phyloP scores from a whole-genome alignment of 2,113 vertebrate genomes.

The Lepus americanus region DNA sequence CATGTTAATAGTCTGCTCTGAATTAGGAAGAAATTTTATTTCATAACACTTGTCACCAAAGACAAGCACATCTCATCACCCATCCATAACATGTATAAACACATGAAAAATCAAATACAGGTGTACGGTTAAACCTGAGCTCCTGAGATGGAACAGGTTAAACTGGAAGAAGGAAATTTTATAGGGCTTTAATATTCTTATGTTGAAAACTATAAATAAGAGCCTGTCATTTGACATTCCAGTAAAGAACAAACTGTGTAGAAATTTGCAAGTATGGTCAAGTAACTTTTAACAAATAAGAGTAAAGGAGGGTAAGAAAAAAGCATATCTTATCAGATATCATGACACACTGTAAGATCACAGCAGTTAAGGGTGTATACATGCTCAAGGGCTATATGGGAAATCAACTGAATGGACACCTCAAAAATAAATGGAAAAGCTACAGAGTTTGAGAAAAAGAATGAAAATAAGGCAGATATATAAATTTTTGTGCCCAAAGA shows the following conservation, averaged over 20 bases:
- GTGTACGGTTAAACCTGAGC: constrained; percentile 67
- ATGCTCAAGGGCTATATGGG: constrained; percentile 20
- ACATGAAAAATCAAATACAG: constrained; percentile 77
- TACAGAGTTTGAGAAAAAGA: background rate
- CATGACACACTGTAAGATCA: background rate
- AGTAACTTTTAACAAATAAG: constrained; percentile 56
- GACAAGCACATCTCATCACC: constrained; percentile 68
- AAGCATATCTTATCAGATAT: constrained; percentile 47
- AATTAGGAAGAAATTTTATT: constrained; percentile 80
- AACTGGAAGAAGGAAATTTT: constrained; percentile 59
- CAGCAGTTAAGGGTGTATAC: constrained; percentile 7
- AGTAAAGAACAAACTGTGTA: constrained; percentile 33
- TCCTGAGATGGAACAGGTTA: constrained; percentile 64
- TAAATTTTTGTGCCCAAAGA: background rate
- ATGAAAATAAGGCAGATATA: constrained; percentile 1
- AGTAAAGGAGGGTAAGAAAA: background rate
- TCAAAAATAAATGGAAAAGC: constrained; percentile 16
- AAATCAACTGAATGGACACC: background rate
- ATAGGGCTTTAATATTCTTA: constrained; percentile 56
- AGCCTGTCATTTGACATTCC: background rate
- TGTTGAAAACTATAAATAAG: constrained; percentile 67
- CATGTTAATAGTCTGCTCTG: constrained; percentile 79
- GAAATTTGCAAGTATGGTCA: constrained; percentile 53
- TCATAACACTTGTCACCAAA: constrained; percentile 80
- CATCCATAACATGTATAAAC: constrained; percentile 76